Conservation (phyloP, 2,888 invertebrate genomes). For the Andrena fulva region DNA sequence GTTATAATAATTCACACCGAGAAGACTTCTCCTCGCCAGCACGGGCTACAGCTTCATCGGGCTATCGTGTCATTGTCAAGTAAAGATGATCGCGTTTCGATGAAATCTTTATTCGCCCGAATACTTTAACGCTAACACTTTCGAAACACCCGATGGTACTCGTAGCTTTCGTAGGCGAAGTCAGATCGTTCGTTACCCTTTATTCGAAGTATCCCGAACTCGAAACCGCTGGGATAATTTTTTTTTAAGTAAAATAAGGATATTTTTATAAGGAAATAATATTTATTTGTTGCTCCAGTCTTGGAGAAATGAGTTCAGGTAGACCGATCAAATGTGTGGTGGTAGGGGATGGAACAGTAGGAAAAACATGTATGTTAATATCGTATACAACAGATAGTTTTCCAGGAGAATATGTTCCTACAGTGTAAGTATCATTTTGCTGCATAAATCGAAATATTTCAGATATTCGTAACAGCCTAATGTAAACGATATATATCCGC, state of each 20-base stretch:
- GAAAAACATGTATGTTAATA: slow-evolving; percentile 97
- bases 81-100: not conserved
- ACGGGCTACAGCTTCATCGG: not conserved
- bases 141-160: not conserved
- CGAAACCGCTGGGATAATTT: not conserved
- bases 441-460: not conserved
- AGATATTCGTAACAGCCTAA: not conserved
- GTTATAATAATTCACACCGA: not conserved
- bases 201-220: not conserved
- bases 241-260: not conserved
- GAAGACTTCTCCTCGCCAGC: slow-evolving; percentile 5
- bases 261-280: slow-evolving; percentile 10
- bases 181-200: not conserved
- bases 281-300: slow-evolving; percentile 58
- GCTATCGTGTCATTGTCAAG: not conserved
- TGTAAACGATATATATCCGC: not conserved
- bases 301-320: slow-evolving; percentile 92
- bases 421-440: slow-evolving; percentile 90
- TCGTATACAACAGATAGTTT: slow-evolving; percentile 97
- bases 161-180: not conserved
- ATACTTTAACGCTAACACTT: not conserved
- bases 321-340: slow-evolving; percentile 97
- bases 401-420: slow-evolving; percentile 97
- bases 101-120: not conserved
- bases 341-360: slow-evolving; percentile 96